phyloP scores from a whole-genome alignment of 2,888 invertebrate species.

The Drosophila falleni region DNA sequence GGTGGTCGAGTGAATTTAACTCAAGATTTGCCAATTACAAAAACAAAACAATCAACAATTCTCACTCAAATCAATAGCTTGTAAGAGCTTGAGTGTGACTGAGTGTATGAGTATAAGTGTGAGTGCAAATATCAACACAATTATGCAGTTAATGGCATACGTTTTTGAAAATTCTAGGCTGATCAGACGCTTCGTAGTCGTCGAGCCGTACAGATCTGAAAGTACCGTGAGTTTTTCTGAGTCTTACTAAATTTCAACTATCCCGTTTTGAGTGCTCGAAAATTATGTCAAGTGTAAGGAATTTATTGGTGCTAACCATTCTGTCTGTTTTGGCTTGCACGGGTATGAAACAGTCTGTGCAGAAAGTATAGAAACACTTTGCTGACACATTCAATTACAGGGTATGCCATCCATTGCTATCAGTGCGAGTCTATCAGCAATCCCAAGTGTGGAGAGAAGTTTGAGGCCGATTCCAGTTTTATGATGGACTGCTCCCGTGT shows the following conservation, averaged over 20 bases:
- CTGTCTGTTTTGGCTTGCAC: slow-evolving; percentile 77
- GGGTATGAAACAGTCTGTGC: slow-evolving; percentile 64
- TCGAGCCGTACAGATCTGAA: slow-evolving; percentile 53
- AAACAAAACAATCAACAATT: slow-evolving; percentile 41
- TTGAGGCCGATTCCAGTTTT: slow-evolving; percentile 69
- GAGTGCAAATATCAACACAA: slow-evolving; percentile 16
- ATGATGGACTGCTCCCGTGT: slow-evolving; percentile 78
- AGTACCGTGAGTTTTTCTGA: not conserved
- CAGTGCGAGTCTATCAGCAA: slow-evolving; percentile 81
- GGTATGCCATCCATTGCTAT: slow-evolving; percentile 83
- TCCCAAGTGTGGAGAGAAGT: slow-evolving; percentile 81
- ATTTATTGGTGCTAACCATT: slow-evolving; percentile 73
- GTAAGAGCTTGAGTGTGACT: slow-evolving; percentile 20
- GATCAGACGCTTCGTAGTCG: slow-evolving; percentile 48
- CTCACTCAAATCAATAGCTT: slow-evolving; percentile 55
- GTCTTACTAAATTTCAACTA: not conserved
- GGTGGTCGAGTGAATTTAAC: slow-evolving; percentile 37
- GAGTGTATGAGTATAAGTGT: slow-evolving; percentile 2
- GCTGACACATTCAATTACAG: slow-evolving; percentile 51
- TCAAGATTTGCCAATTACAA: slow-evolving; percentile 27
- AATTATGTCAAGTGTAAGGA: slow-evolving; percentile 78
- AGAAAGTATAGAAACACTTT: not conserved
- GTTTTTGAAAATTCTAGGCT: slow-evolving; percentile 19
- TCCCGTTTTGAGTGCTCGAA: slow-evolving; percentile 26
- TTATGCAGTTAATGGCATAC: slow-evolving; percentile 17